Evolutionary conservation across 1,140 invertebrate genomes (phyloP).

Genomic region (Bemisia tabaci): DNA sequence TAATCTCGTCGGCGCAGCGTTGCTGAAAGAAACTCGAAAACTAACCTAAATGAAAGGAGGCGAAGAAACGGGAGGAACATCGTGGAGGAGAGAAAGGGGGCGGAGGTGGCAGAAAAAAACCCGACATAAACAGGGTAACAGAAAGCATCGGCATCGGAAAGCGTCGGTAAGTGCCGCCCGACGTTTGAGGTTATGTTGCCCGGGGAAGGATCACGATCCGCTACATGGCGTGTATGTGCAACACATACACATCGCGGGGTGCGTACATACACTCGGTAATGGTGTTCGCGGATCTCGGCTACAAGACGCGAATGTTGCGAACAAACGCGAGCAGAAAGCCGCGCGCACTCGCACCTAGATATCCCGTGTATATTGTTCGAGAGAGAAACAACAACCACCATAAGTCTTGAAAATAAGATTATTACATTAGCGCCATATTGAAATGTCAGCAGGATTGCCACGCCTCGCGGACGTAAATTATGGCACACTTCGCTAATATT

Average conservation of each 20-base stretch:
- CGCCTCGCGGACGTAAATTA: not conserved
- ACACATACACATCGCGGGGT: not conserved
- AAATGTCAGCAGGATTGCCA: not conserved
- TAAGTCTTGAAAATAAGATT: not conserved
- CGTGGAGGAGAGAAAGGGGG: not conserved
- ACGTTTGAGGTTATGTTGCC: not conserved
- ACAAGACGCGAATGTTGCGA: not conserved
- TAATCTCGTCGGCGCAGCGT: too few species aligned
- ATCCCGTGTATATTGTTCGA: not conserved
- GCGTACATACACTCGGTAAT: not conserved
- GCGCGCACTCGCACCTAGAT: too few species aligned
- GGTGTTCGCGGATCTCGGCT: not conserved
- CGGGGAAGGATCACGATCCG: too few species aligned
- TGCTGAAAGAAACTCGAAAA: not conserved
- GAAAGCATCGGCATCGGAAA: not conserved
- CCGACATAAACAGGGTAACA: not conserved
- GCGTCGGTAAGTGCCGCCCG: not conserved
- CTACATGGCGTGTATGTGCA: not conserved
- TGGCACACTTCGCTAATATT: not conserved
- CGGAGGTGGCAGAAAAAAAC: not conserved
- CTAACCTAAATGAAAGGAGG: not conserved
- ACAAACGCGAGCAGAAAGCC: too few species aligned
- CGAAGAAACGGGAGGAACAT: not conserved
- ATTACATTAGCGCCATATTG: not conserved
- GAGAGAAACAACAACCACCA: not conserved